A percentile compares a stretch with the other conserved stretches of the same genome.
Evolutionary conservation across 2,113 vertebrate species (phyloP).

Genomic region (Charadrius vociferus): DNA sequence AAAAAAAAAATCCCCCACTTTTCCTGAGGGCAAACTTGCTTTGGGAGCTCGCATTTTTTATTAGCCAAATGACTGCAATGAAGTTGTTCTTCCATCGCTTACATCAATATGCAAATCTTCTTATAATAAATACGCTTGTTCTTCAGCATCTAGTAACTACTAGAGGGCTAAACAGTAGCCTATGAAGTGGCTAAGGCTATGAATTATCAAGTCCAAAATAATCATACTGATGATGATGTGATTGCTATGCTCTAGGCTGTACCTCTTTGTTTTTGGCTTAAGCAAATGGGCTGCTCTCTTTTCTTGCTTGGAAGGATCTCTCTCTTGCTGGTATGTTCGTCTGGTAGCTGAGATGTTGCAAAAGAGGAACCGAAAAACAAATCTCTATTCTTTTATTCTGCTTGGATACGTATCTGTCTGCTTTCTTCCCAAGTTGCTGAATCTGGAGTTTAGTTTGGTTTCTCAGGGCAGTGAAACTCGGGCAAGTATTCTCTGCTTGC

Average conservation of each 20-base stretch:
- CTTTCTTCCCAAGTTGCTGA: neutral
- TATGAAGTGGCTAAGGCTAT: neutral
- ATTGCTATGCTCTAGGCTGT: neutral
- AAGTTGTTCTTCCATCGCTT: neutral
- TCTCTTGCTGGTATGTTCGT: neutral
- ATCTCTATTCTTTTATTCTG: neutral
- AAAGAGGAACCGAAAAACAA: neutral
- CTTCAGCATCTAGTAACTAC: neutral
- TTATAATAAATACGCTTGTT: neutral
- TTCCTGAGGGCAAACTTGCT: neutral
- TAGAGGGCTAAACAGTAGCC: neutral
- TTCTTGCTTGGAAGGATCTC: neutral
- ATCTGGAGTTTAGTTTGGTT: neutral
- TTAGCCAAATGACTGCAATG: neutral
- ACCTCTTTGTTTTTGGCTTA: neutral
- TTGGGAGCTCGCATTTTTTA: neutral
- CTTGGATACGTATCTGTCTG: neutral
- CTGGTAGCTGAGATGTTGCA: neutral
- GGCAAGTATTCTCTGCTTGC: neutral
- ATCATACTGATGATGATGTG: neutral
- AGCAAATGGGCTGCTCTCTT: neutral
- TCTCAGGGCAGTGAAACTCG: neutral
- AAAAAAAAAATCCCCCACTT: neutral
- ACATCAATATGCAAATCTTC: neutral
- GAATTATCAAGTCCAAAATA: neutral